Percentiles rank a stretch among this genome's conserved stretches.
These are phyloP conservation scores for Dicrostonyx torquatus DNA, from an alignment of 2,797 vertebrate species.

Conservation along the genomic window DNA sequence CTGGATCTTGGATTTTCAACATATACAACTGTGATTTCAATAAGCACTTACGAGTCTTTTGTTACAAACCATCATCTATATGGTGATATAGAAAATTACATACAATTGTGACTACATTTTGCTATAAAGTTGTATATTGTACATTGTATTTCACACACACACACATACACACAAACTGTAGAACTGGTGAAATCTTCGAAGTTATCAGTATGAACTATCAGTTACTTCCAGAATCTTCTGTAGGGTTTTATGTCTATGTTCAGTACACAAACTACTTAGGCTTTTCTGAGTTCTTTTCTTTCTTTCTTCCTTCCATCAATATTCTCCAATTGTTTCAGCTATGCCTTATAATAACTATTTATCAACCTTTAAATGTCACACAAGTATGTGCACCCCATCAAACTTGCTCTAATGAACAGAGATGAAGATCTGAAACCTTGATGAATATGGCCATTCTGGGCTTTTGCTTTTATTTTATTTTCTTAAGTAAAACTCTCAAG, in stretches of 20 bases:
- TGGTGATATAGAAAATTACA: background rate
- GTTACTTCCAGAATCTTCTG: background rate
- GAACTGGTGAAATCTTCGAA: background rate
- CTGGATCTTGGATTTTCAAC: background rate
- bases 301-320: background rate
- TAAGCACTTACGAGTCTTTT: background rate
- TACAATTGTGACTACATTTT: background rate
- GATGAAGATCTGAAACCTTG: background rate
- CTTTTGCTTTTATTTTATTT: background rate
- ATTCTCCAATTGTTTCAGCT: background rate
- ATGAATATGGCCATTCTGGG: background rate
- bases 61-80: background rate
- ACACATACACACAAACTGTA: background rate
- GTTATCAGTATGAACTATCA: background rate
- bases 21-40: background rate
- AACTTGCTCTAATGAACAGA: background rate
- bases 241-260: background rate
- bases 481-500: background rate
- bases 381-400: background rate
- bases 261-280: background rate
- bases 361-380: background rate
- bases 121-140: too few relatives aligned
- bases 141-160: background rate
- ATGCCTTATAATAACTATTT: background rate
- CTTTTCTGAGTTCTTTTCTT: background rate